A percentile compares a stretch with the other conserved stretches of the same genome.
These are phyloP conservation scores for Mactromeris polynyma DNA, from an alignment of 2,888 invertebrate genomes.

Conservation along the genomic window DNA sequence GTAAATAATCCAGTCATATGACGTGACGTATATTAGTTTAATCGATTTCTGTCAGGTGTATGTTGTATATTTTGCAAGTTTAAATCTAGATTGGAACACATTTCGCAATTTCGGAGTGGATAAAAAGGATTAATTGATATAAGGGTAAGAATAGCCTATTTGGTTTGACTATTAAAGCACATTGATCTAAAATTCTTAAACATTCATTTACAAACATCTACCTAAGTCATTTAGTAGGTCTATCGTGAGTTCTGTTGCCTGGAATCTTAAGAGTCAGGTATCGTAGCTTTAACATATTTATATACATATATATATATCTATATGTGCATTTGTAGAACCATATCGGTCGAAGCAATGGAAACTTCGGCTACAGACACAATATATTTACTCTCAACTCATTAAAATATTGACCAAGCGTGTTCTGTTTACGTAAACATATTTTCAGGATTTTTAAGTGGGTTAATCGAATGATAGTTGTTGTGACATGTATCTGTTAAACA, in stretches of 20 bases:
- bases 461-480: no score
- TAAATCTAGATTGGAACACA: neutral
- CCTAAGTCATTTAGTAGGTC: neutral
- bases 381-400: no score
- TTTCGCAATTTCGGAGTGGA: conserved; percentile 2
- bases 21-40: neutral
- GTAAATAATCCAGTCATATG: conserved; percentile 16
- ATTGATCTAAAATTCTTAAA: neutral
- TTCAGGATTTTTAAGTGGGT: no score
- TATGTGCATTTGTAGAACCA: no score
- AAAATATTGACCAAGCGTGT: no score
- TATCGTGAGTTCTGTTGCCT: neutral
- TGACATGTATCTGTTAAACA: no score
- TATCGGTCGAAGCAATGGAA: no score
- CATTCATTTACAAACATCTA: neutral
- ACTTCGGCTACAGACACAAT: no score
- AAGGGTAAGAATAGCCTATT: neutral
- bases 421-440: no score
- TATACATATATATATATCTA: neutral
- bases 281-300: neutral
- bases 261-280: neutral
- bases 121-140: neutral
- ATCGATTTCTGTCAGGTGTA: neutral
- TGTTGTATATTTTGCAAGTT: conserved; percentile 2
- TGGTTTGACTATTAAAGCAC: no score